phyloP scores from a whole-genome alignment of 2,888 invertebrate species.

The Pachydiplax longipennis region DNA sequence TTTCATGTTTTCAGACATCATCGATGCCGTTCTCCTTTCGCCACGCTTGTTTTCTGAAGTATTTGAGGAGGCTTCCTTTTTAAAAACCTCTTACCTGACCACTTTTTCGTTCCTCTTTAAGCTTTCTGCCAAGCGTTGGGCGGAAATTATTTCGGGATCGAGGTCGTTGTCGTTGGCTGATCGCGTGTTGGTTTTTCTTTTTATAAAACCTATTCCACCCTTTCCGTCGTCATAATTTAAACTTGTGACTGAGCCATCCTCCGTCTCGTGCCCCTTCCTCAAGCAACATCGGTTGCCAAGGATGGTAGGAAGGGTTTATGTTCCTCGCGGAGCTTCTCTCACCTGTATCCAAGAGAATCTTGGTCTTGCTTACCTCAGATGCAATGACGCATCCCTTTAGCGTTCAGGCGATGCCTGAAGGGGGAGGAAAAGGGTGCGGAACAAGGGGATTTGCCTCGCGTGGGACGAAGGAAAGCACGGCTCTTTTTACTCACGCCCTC shows the following conservation, averaged over 20 bases:
- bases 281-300: slow-evolving; percentile 1
- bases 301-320: slow-evolving; percentile 13
- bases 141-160: slow-evolving; percentile 34
- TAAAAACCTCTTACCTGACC: background rate
- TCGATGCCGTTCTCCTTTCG: background rate
- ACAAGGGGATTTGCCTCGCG: background rate
- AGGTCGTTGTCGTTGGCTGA: slow-evolving; percentile 44
- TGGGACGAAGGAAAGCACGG: background rate
- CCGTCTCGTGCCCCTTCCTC: background rate
- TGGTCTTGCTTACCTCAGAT: slow-evolving; percentile 1
- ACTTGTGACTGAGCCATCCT: slow-evolving; percentile 23
- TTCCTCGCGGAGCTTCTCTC: background rate
- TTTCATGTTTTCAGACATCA: background rate
- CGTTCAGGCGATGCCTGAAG: background rate
- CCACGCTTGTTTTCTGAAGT: background rate
- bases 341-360: slow-evolving; percentile 1
- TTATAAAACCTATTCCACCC: background rate
- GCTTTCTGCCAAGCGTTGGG: slow-evolving; percentile 12
- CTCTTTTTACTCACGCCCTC: background rate
- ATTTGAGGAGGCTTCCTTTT: background rate
- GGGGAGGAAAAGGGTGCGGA: background rate
- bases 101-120: background rate
- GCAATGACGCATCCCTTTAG: background rate
- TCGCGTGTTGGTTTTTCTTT: slow-evolving; percentile 28
- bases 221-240: slow-evolving; percentile 40